These are phyloP conservation scores for Poecile atricapillus DNA, from an alignment of 2,113 vertebrate species.

Conservation along the genomic window DNA sequence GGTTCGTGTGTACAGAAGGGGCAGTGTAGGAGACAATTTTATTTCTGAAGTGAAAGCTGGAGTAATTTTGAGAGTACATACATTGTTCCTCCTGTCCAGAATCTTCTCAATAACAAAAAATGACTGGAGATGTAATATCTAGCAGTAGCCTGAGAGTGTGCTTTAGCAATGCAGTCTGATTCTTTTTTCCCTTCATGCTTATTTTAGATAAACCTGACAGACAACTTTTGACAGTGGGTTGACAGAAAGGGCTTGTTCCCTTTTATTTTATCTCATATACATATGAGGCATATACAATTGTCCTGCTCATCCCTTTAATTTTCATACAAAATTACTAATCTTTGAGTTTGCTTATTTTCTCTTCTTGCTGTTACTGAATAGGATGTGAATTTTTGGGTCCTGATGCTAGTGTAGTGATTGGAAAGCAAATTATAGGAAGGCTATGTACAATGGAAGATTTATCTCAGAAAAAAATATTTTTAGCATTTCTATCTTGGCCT, in stretches of 20 bases:
- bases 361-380: neutral
- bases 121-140: constrained; percentile 5
- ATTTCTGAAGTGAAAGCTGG: constrained; percentile 2
- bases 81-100: neutral
- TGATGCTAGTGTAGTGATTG: neutral
- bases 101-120: constrained; percentile 2
- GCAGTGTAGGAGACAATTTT: neutral
- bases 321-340: neutral
- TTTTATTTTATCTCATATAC: neutral
- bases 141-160: neutral
- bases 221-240: neutral
- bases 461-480: neutral
- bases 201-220: neutral
- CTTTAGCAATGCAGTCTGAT: constrained; percentile 19
- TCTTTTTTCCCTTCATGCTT: neutral
- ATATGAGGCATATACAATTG: neutral
- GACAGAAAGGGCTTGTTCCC: neutral
- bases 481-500: neutral
- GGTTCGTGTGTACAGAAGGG: neutral
- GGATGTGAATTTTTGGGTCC: neutral
- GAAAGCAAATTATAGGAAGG: neutral
- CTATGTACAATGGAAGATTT: neutral
- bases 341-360: neutral
- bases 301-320: neutral
- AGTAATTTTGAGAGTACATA: neutral